Base-by-base conservation (phyloP, 2,888 invertebrate species). In the Coleophora deauratella region DNA sequence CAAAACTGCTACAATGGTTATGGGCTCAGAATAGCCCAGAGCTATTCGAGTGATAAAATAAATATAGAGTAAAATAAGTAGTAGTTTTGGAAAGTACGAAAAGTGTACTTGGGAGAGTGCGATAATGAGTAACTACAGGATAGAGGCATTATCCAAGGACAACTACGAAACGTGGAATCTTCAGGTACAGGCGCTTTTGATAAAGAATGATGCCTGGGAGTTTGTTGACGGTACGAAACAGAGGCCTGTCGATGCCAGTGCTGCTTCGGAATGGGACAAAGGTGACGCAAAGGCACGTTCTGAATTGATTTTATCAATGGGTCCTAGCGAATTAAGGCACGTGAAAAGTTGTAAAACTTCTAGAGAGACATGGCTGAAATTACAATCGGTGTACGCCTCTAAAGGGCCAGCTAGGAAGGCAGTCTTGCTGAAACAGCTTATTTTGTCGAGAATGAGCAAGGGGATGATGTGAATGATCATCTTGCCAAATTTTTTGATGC, bases 391-490 rank as follows among this genome's bases (percentile, higher is more conserved):
- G 10, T 41, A 27, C 37, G 37, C 36, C 9, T 41, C 41, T 2
- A 21, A 11, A 12, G 41, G 41, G 10, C 41, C 41, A 11, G 37
- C 33, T 2, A 36, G 15, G 12, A 40, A 40, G 32, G 40, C 40
- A 3, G 32, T 32, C 3, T 11, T 40, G 10, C 13, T 40, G 32
- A 40, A 40, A 32, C 12, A 30, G 13, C 11, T 40, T 3, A 21
- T 32, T 9, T 35, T 40, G 32, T n/a, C n/a, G n/a, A n/a, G n/a
- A n/a, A n/a, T n/a, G n/a, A 35, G 2, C 33, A 38, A 33, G 33
- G 12, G 3, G 33, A 33, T 1, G 33, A 32, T 10, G 4, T 38
- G 9, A 3, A 1, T n/a, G 15, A 38, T 11, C 38, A 38, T 27
- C 10, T 38, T 14, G n/a, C 1, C 4, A 2, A 15, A 6, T 38